Evolutionary conservation across 1,140 invertebrate genomes (phyloP).

Genomic region (Saxidomus purpurata): DNA sequence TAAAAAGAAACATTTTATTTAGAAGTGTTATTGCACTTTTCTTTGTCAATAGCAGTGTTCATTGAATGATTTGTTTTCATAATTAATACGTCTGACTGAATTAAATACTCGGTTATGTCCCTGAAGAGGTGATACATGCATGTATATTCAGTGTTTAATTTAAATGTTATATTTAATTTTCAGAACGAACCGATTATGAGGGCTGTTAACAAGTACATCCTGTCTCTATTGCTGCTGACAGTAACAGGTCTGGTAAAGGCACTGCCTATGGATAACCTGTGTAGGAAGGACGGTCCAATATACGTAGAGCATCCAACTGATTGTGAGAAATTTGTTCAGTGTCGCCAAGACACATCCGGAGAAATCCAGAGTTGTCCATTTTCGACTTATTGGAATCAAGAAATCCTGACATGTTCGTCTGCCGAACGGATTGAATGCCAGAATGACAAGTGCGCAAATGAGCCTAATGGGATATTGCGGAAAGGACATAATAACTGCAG

Average conservation of each 20-base stretch:
- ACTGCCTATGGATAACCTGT: neutral
- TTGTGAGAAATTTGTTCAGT: constrained; percentile 79
- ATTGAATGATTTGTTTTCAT: too few relatives aligned
- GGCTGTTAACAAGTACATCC: too few relatives aligned
- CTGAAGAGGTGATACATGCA: too few relatives aligned
- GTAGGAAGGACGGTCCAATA: neutral
- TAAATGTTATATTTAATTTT: neutral
- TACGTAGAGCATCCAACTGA: constrained; percentile 22
- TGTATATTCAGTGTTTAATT: too few relatives aligned
- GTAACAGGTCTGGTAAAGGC: neutral
- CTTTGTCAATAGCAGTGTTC: too few relatives aligned
- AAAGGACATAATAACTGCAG: constrained; percentile 67
- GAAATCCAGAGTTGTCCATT: constrained; percentile 70
- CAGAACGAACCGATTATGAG: neutral
- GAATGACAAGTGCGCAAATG: constrained; percentile 54
- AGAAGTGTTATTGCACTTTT: too few relatives aligned
- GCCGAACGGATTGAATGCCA: constrained; percentile 53
- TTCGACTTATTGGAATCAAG: constrained; percentile 74
- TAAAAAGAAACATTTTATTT: too few relatives aligned
- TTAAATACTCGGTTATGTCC: too few relatives aligned
- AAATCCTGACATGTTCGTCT: constrained; percentile 64
- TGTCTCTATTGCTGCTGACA: too few relatives aligned
- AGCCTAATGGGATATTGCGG: constrained; percentile 24
- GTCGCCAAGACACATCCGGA: constrained; percentile 66
- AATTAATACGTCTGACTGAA: too few relatives aligned